phyloP scores from a whole-genome alignment of 2,113 vertebrate genomes.

The Ammodytes marinus region DNA sequence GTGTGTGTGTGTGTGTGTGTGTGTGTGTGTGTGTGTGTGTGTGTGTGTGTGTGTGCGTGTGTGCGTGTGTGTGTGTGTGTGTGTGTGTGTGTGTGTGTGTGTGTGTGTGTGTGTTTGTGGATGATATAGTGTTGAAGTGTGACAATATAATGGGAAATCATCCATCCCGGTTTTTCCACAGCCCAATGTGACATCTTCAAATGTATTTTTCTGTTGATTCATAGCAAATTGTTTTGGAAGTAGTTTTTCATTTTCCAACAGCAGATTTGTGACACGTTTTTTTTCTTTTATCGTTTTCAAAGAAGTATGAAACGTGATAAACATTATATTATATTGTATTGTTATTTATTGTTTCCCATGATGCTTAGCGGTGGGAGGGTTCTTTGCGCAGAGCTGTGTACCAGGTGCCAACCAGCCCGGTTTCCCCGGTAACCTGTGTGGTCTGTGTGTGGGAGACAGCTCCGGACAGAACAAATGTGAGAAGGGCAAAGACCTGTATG shows the following conservation, averaged over 20 bases:
- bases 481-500: conserved; percentile 89
- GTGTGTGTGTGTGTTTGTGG: too few relatives aligned
- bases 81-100: background rate
- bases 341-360: conserved; percentile 27
- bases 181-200: too few relatives aligned
- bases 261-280: too few relatives aligned
- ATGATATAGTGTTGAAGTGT: background rate
- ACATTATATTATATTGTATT: too few relatives aligned
- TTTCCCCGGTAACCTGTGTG: conserved; percentile 89
- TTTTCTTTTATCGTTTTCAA: too few relatives aligned
- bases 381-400: conserved; percentile 92
- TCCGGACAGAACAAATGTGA: conserved; percentile 87
- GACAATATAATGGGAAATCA: background rate
- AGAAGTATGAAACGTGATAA: too few relatives aligned
- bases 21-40: background rate
- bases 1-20: background rate
- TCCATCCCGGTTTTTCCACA: too few relatives aligned
- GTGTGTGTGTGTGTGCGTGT: background rate
- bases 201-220: too few relatives aligned
- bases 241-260: too few relatives aligned
- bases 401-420: conserved; percentile 86
- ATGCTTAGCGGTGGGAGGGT: conserved; percentile 88
- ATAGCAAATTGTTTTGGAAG: too few relatives aligned
- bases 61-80: background rate
- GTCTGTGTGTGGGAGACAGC: conserved; percentile 88